These are phyloP conservation scores for Scaptomyza caliginosa DNA, from an alignment of 2,888 invertebrate genomes.

Conservation along the genomic window DNA sequence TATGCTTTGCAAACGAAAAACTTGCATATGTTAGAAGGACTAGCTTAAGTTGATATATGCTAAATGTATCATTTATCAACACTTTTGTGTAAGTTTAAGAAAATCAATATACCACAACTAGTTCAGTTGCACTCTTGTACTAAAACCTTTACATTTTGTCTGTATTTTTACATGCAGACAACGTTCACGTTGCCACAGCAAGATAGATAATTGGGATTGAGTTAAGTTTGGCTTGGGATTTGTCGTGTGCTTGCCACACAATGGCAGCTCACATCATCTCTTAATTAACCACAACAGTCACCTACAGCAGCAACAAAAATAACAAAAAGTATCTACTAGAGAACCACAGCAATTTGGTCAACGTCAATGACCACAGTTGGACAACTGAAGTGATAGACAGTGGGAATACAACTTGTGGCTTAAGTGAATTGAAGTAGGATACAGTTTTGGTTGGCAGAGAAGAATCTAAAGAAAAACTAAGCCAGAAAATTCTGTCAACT, in stretches of 20 bases:
- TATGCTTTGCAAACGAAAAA: conserved; percentile 31
- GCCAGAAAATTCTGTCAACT: too few relatives aligned
- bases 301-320: conserved; percentile 5
- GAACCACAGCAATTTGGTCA: conserved; percentile 44
- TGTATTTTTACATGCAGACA: too few relatives aligned
- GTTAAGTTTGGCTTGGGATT: conserved; percentile 11
- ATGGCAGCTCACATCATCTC: conserved; percentile 42
- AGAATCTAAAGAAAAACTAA: too few relatives aligned
- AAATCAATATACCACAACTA: too few relatives aligned
- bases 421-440: background rate
- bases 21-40: conserved; percentile 5
- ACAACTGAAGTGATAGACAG: conserved; percentile 25
- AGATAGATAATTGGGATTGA: background rate
- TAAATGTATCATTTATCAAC: too few relatives aligned
- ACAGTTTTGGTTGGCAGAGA: background rate
- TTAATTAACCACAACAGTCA: conserved; percentile 42
- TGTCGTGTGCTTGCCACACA: conserved; percentile 2
- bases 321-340: conserved; percentile 3
- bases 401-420: background rate
- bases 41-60: background rate
- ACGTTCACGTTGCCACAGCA: background rate
- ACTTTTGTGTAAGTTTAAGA: too few relatives aligned
- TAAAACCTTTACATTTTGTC: background rate
- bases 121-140: too few relatives aligned
- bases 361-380: conserved; percentile 14